Base-by-base conservation (phyloP, 2,113 vertebrate species). In the Poecile atricapillus region DNA sequence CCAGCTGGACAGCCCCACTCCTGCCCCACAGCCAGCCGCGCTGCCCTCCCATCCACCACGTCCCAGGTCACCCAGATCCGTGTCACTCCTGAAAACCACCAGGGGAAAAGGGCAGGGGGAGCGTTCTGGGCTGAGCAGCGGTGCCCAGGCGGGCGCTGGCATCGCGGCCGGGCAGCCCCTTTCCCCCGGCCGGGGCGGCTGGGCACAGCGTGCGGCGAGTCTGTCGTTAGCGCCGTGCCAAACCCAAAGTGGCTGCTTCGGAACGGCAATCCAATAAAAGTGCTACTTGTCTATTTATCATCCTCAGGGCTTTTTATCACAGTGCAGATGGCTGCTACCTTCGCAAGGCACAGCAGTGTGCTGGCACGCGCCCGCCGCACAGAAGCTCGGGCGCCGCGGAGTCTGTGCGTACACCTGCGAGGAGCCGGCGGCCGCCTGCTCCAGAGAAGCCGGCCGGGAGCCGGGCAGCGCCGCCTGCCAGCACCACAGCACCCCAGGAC, bases 261-360 rank as follows among this genome's bases (percentile, higher is more conserved):
- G 62, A 96, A 89, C 97, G 92, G 97, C 98, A 98, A 98, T 98
- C 98, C 98, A 98, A 98, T 98, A 98, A 98, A 97, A 97, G 98
- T 90, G 96, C 97, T 97, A 95, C 98, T 97, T 97, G 98, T 97
- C 98, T 98, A 98, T 98, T 98, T 98, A 98, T 98, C 98, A 98
- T 98, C 98, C 98, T 97, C 97, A 47, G 97, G 98, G 97, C 98
- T 98, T 98, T 98, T 98, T 98, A 98, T 98, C 98, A 97, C 97
- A 93, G 97, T 94, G 97, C 98, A 98, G 98, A 98, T 98, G 98
- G 98, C 97, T 96, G 97, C 97, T 97, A 98, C 98, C 98, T 98
- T 98, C 92, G 95, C 96, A 98, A 97, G 96, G 97, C 97, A 95
- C 97, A 93, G 98, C 98, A 90, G 96, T 97, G 95, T 93, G 95